Evolutionary conservation across 2,888 invertebrate species (phyloP).

Genomic region (Agrotis puta): DNA sequence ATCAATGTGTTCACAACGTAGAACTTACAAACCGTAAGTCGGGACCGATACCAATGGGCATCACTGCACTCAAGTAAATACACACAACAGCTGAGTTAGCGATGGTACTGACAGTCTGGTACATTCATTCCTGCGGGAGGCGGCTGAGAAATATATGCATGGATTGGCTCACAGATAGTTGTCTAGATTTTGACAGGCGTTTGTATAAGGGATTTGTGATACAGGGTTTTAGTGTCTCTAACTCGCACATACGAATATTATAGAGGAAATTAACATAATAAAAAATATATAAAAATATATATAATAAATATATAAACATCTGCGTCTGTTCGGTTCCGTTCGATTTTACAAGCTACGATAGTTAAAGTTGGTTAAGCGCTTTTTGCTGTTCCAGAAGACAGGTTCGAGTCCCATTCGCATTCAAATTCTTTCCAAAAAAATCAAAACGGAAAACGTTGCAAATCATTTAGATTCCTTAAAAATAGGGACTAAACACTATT

Average conservation of each 20-base stretch:
- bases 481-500: constrained; percentile 23
- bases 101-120: not conserved
- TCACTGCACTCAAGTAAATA: not conserved
- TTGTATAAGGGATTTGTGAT: not conserved
- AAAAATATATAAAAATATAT: too few species aligned
- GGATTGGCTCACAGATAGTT: not conserved
- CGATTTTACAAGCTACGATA: too few species aligned
- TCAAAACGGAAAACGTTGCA: not conserved
- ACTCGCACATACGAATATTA: not conserved
- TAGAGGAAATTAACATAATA: not conserved
- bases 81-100: not conserved
- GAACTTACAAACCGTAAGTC: too few species aligned
- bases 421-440: too few species aligned
- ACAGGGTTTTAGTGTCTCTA: not conserved
- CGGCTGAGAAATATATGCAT: not conserved
- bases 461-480: constrained; percentile 7
- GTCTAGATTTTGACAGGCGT: constrained; percentile 8
- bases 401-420: too few species aligned
- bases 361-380: too few species aligned
- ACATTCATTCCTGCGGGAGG: not conserved
- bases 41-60: too few species aligned
- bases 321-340: too few species aligned
- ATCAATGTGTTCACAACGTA: too few species aligned
- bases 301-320: too few species aligned
- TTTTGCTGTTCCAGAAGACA: too few species aligned